Evolutionary conservation across 2,888 invertebrate species (phyloP).

Genomic region (Aphidoletes aphidimyza): DNA sequence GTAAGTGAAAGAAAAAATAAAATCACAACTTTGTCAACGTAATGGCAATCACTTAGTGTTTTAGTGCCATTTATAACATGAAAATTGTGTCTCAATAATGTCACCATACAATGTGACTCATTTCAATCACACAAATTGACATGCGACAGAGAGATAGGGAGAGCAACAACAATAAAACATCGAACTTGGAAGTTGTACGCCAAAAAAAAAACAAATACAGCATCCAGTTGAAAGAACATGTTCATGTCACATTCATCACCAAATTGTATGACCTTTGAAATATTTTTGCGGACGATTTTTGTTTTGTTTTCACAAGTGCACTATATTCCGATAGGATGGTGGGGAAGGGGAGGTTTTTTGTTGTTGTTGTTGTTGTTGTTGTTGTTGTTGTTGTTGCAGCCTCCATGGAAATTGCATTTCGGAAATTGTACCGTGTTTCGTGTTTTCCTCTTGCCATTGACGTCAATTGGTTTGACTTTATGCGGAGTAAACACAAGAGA

Average conservation of each 20-base stretch:
- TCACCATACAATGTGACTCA: background rate
- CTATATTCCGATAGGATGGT: too few species aligned
- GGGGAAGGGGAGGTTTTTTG: too few species aligned
- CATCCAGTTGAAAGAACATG: background rate
- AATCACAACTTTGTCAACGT: background rate
- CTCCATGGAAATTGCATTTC: background rate
- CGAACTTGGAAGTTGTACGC: background rate
- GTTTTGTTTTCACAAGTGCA: background rate
- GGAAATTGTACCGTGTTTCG: background rate
- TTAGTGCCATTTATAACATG: conserved; percentile 28
- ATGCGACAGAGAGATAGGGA: background rate
- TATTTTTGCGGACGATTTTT: background rate
- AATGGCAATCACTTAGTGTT: conserved; percentile 24
- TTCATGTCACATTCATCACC: background rate
- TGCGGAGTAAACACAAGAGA: background rate
- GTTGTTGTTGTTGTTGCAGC: background rate
- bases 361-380: too few species aligned
- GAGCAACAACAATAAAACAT: too few species aligned
- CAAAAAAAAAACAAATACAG: background rate
- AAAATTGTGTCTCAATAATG: conserved; percentile 33
- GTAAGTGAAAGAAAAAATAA: background rate
- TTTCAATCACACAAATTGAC: conserved; percentile 20
- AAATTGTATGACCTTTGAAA: conserved; percentile 21
- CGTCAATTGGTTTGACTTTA: background rate
- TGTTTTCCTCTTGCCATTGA: background rate